Evolutionary conservation across 2,113 vertebrate genomes (phyloP), one percentile per base, ranked within the genome.

Genomic region (Protomyctophum bolini): DNA sequence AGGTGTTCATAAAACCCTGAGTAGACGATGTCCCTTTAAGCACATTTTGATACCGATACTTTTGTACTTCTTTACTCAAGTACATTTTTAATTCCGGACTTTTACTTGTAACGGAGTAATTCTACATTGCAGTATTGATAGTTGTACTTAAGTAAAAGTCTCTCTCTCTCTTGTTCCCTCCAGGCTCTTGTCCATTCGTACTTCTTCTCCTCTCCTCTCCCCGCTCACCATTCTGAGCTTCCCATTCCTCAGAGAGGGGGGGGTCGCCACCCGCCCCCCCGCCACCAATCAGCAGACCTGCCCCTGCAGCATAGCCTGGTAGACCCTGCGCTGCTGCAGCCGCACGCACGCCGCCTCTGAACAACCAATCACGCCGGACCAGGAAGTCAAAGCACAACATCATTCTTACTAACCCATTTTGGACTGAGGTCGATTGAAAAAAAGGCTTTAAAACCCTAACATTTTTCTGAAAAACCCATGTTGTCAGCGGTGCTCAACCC

Each of bases 151-250:
- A 7, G 28, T 21, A 21, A 58, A 21, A 1, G 33, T 68, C 1
- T 63, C n/a, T 10, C 1, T 63, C 65, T 50, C 33, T 50, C 57
- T 12, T 48, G 9, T 6, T 41, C 33, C 29, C 56, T 7, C 1
- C 83, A 96, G 95, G 95, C 96, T n/a, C 91, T 96, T 14, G 91
- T 97, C 58, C 95, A 97, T 77, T 92, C 93, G 0, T 96, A 94
- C 87, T 96, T 96, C 90, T 96, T 97, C 88, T 91, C 91, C 0
- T 87, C 93, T 10, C 95, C 96, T 0, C 89, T 97, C 68, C 96
- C 95, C 0, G 95, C 95, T 51, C 95, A 96, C 77, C 96, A 95
- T 77, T 96, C 94, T 0, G 96, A 96, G 88, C 92, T 97, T 55
- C 96, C 95, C 6, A 92, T 95, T 58, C 95, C 95, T 63, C 94